These are phyloP conservation scores for Thunnus maccoyii DNA, from an alignment of 2,113 vertebrate species.

Conservation along the genomic window DNA sequence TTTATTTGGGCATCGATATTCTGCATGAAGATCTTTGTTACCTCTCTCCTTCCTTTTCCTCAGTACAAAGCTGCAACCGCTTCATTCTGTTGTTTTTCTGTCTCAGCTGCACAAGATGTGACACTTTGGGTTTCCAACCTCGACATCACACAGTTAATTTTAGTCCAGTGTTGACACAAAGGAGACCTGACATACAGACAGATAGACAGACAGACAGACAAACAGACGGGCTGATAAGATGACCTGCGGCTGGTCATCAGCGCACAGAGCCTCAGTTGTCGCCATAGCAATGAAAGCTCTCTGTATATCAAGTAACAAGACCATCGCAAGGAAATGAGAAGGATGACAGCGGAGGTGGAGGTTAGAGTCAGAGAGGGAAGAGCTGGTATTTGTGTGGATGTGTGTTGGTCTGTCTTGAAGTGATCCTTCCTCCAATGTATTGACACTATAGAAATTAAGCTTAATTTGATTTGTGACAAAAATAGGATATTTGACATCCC, in stretches of 20 bases:
- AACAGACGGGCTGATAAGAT: conserved; percentile 22
- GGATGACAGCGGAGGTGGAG: conserved; percentile 23
- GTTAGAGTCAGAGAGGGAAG: background rate
- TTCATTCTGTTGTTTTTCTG: background rate
- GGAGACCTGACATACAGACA: background rate
- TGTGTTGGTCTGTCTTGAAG: background rate
- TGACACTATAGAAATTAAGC: background rate
- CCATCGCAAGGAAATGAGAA: background rate
- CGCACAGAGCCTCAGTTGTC: conserved; percentile 4
- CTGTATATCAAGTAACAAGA: conserved; percentile 22
- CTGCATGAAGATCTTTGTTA: too few relatives aligned
- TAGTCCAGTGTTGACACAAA: conserved; percentile 22
- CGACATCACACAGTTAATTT: conserved; percentile 27
- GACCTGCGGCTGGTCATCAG: conserved; percentile 7
- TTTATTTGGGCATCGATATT: too few relatives aligned
- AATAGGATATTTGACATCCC: background rate
- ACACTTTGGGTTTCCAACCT: background rate
- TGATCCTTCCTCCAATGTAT: background rate
- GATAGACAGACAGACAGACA: background rate
- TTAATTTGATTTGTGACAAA: background rate
- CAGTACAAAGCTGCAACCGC: background rate
- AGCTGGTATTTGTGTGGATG: background rate
- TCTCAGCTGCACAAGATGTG: conserved; percentile 6
- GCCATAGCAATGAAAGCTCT: conserved; percentile 28
- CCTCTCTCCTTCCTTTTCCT: too few relatives aligned